Conservation (phyloP, 2,888 invertebrate species). For the Caenorhabditis sinica region DNA sequence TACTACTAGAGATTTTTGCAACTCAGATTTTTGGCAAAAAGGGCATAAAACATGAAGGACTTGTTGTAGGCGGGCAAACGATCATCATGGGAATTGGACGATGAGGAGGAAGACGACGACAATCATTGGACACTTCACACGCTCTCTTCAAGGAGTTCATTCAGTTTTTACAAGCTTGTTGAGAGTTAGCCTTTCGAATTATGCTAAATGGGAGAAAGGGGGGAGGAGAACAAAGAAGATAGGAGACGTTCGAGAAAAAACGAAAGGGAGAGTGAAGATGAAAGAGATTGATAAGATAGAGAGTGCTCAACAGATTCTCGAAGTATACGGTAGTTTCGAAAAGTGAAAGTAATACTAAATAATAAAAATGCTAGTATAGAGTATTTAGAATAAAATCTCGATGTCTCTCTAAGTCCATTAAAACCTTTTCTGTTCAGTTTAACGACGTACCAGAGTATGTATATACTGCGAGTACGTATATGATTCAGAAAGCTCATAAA, state of each 20-base stretch:
- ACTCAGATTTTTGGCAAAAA: conserved; percentile 34
- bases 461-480: conserved; percentile 2
- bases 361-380: not conserved
- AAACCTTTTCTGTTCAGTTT: not conserved
- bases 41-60: conserved; percentile 49
- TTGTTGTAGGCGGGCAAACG: conserved; percentile 53
- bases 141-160: conserved; percentile 53
- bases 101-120: conserved; percentile 52
- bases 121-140: conserved; percentile 66
- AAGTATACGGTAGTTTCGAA: not conserved
- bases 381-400: not conserved
- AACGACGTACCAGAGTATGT: not conserved
- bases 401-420: not conserved
- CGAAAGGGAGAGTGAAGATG: not conserved
- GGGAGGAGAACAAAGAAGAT: not conserved
- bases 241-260: not conserved
- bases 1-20: conserved; percentile 16
- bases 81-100: conserved; percentile 66
- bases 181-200: conserved; percentile 20
- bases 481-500: conserved; percentile 26
- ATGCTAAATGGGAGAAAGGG: conserved; percentile 15
- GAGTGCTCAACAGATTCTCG: not conserved
- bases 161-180: conserved; percentile 48
- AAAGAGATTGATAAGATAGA: not conserved
- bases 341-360: not conserved